A percentile compares a stretch with the other conserved stretches of the same genome.
phyloP scores from a whole-genome alignment of 2,797 vertebrate species.

The Smutsia temminckii region DNA sequence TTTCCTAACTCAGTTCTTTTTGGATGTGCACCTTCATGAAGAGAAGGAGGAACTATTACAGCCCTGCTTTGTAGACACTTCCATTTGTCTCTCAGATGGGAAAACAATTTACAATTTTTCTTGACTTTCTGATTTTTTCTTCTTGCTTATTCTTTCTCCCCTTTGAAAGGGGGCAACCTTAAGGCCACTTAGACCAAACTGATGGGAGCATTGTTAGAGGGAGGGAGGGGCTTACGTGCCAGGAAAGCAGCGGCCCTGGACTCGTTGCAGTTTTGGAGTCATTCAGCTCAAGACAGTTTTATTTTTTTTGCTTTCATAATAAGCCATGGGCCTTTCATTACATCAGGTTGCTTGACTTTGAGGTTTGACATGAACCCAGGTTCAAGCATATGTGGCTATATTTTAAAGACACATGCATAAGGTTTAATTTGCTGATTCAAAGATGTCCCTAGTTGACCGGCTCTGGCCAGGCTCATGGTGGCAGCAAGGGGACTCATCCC shows the following conservation, averaged over 20 bases:
- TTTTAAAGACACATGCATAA: background rate
- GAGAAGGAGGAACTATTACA: background rate
- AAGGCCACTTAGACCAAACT: background rate
- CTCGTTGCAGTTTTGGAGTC: background rate
- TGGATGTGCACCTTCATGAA: background rate
- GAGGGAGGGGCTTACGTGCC: background rate
- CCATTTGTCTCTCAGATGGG: background rate
- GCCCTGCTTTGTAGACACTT: background rate
- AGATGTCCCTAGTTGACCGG: background rate
- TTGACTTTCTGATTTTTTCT: background rate
- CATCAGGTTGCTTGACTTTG: background rate
- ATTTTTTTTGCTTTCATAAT: background rate
- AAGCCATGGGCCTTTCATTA: background rate
- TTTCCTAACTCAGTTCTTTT: background rate
- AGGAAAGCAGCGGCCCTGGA: background rate
- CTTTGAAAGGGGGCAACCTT: background rate
- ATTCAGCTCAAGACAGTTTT: background rate
- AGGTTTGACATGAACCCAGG: background rate
- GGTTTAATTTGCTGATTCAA: background rate
- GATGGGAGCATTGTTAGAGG: background rate
- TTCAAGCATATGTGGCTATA: background rate
- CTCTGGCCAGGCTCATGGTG: background rate
- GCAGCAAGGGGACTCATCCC: background rate
- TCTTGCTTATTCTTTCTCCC: background rate
- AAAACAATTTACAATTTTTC: background rate